phyloP scores from a whole-genome alignment of 2,888 invertebrate genomes.

The Unio pictorum region DNA sequence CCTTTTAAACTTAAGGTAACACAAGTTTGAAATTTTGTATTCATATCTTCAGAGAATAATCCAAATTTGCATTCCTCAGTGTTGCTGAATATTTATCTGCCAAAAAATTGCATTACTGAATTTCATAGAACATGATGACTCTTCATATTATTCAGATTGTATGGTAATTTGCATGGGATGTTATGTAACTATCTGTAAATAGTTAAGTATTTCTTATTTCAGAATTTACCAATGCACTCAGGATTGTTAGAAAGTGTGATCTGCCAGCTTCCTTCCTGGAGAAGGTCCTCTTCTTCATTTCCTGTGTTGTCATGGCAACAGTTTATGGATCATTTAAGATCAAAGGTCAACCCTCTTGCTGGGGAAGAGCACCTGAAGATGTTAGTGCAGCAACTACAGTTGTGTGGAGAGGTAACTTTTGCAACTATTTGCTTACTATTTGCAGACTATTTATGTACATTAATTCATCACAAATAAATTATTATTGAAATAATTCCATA shows the following conservation, averaged over 20 bases:
- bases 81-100: too few relatives aligned
- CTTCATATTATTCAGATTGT: too few relatives aligned
- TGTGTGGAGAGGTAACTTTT: slow-evolving; percentile 77
- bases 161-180: too few relatives aligned
- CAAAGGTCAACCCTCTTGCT: slow-evolving; percentile 79
- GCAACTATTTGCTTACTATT: too few relatives aligned
- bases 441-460: too few relatives aligned
- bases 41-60: too few relatives aligned
- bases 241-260: slow-evolving; percentile 77
- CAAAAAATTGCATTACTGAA: too few relatives aligned
- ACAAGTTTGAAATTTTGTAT: slow-evolving; percentile 8
- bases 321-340: slow-evolving; percentile 76
- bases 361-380: slow-evolving; percentile 79
- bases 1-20: slow-evolving; percentile 1
- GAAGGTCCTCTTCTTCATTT: slow-evolving; percentile 76
- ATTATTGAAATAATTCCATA: too few relatives aligned
- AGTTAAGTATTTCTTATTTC: slow-evolving; percentile 23
- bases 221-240: slow-evolving; percentile 75
- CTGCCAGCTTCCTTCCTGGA: slow-evolving; percentile 74
- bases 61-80: too few relatives aligned
- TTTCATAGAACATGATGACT: too few relatives aligned
- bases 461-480: too few relatives aligned
- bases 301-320: slow-evolving; percentile 78
- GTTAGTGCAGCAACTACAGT: slow-evolving; percentile 78
- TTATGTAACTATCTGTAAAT: too few relatives aligned